Conservation (phyloP, 2,797 vertebrate genomes). For the Allenopithecus nigroviridis region DNA sequence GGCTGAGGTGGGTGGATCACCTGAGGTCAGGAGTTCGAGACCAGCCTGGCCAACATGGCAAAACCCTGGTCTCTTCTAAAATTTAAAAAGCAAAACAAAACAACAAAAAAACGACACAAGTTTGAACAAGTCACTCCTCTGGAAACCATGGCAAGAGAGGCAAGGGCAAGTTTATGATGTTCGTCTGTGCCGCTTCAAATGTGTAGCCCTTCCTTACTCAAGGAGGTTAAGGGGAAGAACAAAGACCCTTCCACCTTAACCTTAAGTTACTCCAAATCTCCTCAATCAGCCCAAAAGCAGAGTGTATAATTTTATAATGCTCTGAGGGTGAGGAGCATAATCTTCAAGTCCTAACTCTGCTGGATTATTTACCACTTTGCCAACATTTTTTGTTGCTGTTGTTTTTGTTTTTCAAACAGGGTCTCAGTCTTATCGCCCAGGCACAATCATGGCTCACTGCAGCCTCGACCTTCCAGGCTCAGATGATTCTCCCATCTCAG, state of each 20-base stretch:
- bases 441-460: not conserved
- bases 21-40: not conserved
- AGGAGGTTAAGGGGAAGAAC: not conserved
- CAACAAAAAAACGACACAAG: not conserved
- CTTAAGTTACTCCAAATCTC: not conserved
- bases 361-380: not conserved
- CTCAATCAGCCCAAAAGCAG: not conserved
- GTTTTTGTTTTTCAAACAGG: not conserved
- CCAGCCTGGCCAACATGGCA: not conserved
- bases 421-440: not conserved
- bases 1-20: not conserved
- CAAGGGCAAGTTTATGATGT: accelerated
- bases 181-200: not conserved
- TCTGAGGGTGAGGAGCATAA: not conserved
- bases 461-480: not conserved
- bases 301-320: accelerated
- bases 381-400: not conserved
- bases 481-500: too few species aligned
- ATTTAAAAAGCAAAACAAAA: not conserved
- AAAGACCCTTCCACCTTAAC: not conserved
- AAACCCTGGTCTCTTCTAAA: not conserved
- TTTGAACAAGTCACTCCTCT: not conserved
- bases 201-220: not conserved
- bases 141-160: not conserved
- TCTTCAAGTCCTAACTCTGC: not conserved